A percentile compares a stretch with the other conserved stretches of the same genome.
Evolutionary conservation across 2,797 vertebrate species (phyloP).

Genomic region (Amblyopsis hoosieri): DNA sequence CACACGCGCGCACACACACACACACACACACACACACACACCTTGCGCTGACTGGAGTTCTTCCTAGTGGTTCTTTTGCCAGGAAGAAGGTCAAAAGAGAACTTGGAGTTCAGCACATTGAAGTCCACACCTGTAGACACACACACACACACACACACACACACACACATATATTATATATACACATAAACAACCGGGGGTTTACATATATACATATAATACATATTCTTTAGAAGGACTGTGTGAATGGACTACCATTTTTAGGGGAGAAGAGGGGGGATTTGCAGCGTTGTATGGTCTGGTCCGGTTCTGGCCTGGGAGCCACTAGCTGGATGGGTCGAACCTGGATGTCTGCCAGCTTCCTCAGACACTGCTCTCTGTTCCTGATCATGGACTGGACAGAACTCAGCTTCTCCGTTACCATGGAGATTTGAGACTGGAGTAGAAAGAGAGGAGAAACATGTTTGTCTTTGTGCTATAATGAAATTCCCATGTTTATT

Average conservation of each 20-base stretch:
- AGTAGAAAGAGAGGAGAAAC: neutral
- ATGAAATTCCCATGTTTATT: no score
- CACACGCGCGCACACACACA: slow-evolving; percentile 2
- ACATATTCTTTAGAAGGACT: no score
- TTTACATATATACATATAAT: no score
- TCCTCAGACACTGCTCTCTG: slow-evolving; percentile 86
- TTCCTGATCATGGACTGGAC: slow-evolving; percentile 87
- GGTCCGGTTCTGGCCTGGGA: slow-evolving; percentile 79
- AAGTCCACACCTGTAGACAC: slow-evolving; percentile 82
- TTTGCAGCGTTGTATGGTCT: slow-evolving; percentile 73
- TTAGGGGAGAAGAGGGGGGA: slow-evolving; percentile 87
- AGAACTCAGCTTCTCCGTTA: slow-evolving; percentile 85
- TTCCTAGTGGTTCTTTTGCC: slow-evolving; percentile 88
- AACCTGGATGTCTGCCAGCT: slow-evolving; percentile 80
- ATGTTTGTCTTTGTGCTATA: no score
- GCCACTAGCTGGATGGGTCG: slow-evolving; percentile 87
- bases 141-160: slow-evolving; percentile 11
- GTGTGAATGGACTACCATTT: slow-evolving; percentile 74
- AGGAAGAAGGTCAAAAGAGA: slow-evolving; percentile 90
- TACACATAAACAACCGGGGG: neutral
- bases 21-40: slow-evolving; percentile 45
- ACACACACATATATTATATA: neutral
- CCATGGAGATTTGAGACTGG: slow-evolving; percentile 83
- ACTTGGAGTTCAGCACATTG: slow-evolving; percentile 87
- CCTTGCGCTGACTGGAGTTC: slow-evolving; percentile 85